Conservation (phyloP, 2,797 vertebrate genomes). For the Gallinago nigripennis region DNA sequence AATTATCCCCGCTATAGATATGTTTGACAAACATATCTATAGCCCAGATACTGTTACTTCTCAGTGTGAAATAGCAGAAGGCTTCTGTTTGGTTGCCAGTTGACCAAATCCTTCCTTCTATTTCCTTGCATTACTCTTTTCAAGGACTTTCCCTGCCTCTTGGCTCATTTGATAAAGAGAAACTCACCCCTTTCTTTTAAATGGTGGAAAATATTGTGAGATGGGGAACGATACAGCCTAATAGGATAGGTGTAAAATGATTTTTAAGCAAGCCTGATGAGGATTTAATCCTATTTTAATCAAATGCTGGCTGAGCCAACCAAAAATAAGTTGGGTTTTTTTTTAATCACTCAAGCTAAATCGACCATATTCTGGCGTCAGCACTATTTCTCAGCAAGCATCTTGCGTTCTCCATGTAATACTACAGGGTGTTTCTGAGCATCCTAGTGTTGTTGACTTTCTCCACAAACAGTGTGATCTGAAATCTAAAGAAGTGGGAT, state of each 20-base stretch:
- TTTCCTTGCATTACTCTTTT: conserved; percentile 59
- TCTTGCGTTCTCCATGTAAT: neutral
- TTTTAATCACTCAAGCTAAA: neutral
- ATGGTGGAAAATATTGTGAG: neutral
- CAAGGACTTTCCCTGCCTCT: conserved; percentile 40
- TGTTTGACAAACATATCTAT: conserved; percentile 70
- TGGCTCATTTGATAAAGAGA: neutral
- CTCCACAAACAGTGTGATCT: neutral
- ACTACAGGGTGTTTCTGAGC: conserved; percentile 28
- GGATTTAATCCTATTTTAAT: conserved; percentile 9
- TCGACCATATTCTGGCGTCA: neutral
- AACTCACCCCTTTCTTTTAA: neutral
- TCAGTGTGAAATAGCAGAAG: conserved; percentile 60
- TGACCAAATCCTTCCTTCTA: conserved; percentile 69
- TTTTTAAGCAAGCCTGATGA: conserved; percentile 10
- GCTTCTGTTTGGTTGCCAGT: conserved; percentile 65
- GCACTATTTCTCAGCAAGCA: neutral
- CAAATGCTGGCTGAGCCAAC: conserved; percentile 5
- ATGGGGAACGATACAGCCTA: neutral
- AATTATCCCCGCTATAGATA: conserved; percentile 79
- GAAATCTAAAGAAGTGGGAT: conserved; percentile 15
- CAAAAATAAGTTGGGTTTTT: neutral
- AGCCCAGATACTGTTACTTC: conserved; percentile 75
- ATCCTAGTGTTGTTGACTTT: neutral
- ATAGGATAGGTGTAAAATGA: neutral